Evolutionary conservation across 2,113 vertebrate genomes (phyloP), one percentile per base, ranked within the genome.

Genomic region (Gobius niger): DNA sequence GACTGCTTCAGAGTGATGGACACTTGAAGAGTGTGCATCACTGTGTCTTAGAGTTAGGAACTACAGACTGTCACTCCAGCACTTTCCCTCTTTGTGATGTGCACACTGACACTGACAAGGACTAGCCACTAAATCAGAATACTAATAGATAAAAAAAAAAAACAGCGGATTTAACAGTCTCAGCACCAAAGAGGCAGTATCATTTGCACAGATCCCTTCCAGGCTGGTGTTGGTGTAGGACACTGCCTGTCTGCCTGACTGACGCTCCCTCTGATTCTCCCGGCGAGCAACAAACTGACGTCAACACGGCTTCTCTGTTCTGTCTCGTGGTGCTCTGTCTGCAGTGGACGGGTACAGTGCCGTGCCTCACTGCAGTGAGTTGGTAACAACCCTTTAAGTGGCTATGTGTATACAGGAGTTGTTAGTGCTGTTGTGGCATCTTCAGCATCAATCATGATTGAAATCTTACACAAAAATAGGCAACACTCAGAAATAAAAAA

Each of bases 51-150:
- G 70, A 56, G 44, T 80, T 78, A 77, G 82, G 76, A 87, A 87
- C 75, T 78, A 75, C 62, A 77, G 67, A 68, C 87, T 89, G 89
- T 85, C 87, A 85, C 67, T 80, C 72, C 13, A 61, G 63, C 68
- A 86, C 75, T 78, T 75, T 53, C 72, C 78, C 72, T 14, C 80
- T 79, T 82, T 84, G 67, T 82, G 65, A 83, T 71, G 76, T 50
- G 63, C 67, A 76, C 65, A 68, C 54, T 69, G 57, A 76, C 79
- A 69, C 72, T 83, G 85, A 89, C 82, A 86, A 84, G 85, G 78
- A 77, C 70, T 91, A 84, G 89, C 89, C 89, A 87, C 84, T 83
- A 80, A 88, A 88, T 90, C 78, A 76, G 86, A 90, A 85, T 84
- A 88, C 80, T 85, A 90, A 85, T 89, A 70, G 76, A 63, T 67